These are phyloP conservation scores for Dicaeum eximium DNA, from an alignment of 2,113 vertebrate species.

Conservation along the genomic window DNA sequence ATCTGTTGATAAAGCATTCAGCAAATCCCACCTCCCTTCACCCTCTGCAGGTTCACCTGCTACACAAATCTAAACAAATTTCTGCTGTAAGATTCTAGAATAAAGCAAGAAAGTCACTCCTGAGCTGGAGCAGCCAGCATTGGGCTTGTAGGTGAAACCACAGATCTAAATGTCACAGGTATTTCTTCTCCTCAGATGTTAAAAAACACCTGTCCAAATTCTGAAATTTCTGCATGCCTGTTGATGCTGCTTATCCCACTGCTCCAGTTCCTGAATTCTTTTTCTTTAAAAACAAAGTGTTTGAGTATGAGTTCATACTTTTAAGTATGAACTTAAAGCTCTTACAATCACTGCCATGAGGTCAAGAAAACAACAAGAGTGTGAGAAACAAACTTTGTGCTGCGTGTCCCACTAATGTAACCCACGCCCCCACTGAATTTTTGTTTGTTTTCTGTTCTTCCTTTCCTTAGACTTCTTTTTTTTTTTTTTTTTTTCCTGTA, in stretches of 20 bases:
- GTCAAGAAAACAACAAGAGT: neutral
- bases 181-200: neutral
- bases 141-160: neutral
- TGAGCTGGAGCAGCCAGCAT: neutral
- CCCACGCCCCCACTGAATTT: neutral
- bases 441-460: neutral
- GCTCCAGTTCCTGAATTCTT: neutral
- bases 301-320: neutral
- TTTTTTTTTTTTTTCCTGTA: slow-evolving; percentile 1
- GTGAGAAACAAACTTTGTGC: neutral
- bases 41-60: neutral
- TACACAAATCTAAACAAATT: neutral
- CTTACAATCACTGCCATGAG: neutral
- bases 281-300: neutral
- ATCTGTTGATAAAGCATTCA: neutral
- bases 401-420: neutral
- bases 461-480: neutral
- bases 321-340: neutral
- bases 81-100: neutral
- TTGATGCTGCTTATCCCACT: neutral
- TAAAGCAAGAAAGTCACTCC: neutral
- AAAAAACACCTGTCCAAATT: neutral
- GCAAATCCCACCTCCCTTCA: neutral
- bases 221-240: neutral
- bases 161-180: neutral